phyloP scores from a whole-genome alignment of 2,888 invertebrate species.

The Hemithea aestivaria region DNA sequence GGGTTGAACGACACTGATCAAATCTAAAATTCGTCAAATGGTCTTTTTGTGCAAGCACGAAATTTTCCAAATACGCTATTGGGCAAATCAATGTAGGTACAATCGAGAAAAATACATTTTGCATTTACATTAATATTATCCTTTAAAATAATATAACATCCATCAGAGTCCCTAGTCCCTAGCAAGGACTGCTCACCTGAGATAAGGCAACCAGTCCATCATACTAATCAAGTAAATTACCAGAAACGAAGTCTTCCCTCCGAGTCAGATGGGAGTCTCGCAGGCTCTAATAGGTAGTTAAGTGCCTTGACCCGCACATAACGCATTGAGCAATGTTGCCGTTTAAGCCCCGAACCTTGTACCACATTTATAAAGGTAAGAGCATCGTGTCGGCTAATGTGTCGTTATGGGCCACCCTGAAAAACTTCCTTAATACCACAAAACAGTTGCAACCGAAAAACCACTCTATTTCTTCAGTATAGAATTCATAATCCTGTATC shows the following conservation, averaged over 20 bases:
- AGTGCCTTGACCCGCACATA: constrained; percentile 51
- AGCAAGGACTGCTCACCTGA: no score
- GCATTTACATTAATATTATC: no score
- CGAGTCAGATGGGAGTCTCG: constrained; percentile 34
- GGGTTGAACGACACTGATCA: no score
- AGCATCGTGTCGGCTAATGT: constrained; percentile 70
- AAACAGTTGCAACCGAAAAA: constrained; percentile 33
- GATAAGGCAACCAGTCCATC: not conserved
- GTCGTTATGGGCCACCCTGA: constrained; percentile 69
- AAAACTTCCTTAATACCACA: constrained; percentile 63
- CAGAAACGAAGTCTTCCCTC: constrained; percentile 13
- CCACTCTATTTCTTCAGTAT: constrained; percentile 28
- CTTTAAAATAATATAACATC: no score
- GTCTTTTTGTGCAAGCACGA: no score
- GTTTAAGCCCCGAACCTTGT: constrained; percentile 62
- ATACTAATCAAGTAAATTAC: constrained; percentile 13
- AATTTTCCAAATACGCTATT: no score
- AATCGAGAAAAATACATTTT: no score
- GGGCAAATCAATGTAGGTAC: no score
- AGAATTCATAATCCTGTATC: constrained; percentile 45
- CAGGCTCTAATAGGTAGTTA: constrained; percentile 46
- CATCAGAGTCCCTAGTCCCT: no score
- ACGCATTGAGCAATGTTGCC: constrained; percentile 34
- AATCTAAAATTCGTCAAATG: no score
- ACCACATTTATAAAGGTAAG: constrained; percentile 74